Percentiles rank a stretch among this genome's conserved stretches.
Conservation (phyloP, 2,113 vertebrate species). For the Lucifuga dentata region DNA sequence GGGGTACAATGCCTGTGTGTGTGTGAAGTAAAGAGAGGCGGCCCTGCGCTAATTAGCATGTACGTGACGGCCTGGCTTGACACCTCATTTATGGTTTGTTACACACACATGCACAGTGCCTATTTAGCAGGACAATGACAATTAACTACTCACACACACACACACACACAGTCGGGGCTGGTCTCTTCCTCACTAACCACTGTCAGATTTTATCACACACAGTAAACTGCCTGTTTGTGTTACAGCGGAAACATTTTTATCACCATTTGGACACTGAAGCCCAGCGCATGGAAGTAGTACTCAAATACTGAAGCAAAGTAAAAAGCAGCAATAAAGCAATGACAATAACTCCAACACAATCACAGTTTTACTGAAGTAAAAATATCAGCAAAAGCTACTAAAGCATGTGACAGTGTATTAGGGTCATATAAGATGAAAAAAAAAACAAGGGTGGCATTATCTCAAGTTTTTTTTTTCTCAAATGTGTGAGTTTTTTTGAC, state of each 20-base stretch:
- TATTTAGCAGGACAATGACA: constrained; percentile 1
- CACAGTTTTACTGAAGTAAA: too few species aligned
- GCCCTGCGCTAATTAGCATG: constrained; percentile 36
- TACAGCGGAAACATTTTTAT: constrained; percentile 1
- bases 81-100: constrained; percentile 9
- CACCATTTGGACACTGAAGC: neutral
- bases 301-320: too few species aligned
- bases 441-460: too few species aligned
- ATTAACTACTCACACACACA: constrained; percentile 5
- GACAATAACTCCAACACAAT: too few species aligned
- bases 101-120: constrained; percentile 7
- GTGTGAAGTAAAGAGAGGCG: neutral
- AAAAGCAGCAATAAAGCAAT: too few species aligned
- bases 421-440: too few species aligned
- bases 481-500: too few species aligned
- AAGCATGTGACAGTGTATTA: too few species aligned
- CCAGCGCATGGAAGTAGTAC: too few species aligned
- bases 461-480: too few species aligned
- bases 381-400: too few species aligned
- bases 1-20: neutral
- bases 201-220: neutral
- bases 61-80: constrained; percentile 16
- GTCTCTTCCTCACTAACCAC: neutral
- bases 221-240: neutral
- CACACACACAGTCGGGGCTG: neutral